Evolutionary conservation across 2,113 vertebrate genomes (phyloP).

Genomic region (Tinamus guttatus): DNA sequence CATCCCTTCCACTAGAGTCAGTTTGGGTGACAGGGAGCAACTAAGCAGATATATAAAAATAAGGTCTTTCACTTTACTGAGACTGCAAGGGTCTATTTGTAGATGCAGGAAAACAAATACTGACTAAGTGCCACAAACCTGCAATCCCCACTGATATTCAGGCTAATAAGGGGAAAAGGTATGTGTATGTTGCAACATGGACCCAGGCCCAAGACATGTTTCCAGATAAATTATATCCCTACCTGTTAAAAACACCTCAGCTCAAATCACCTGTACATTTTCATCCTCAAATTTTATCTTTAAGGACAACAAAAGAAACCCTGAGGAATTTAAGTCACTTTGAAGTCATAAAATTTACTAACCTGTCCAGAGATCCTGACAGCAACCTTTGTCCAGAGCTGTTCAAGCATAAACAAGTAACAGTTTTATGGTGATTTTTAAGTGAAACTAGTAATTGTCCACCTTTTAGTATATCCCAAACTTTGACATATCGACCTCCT

Average conservation of each 20-base stretch:
- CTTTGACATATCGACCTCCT: conserved; percentile 95
- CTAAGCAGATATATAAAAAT: not conserved
- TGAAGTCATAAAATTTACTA: conserved; percentile 14
- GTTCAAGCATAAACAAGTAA: conserved; percentile 91
- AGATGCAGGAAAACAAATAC: not conserved
- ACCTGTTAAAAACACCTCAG: not conserved
- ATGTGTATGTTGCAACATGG: accelerated
- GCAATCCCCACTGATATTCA: not conserved
- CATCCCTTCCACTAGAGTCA: not conserved
- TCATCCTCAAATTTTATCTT: not conserved
- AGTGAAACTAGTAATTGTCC: conserved; percentile 93
- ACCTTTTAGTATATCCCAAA: conserved; percentile 96
- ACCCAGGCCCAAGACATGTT: accelerated
- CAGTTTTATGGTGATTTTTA: conserved; percentile 98
- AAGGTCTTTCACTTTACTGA: not conserved
- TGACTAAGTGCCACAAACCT: not conserved
- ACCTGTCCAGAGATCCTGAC: conserved; percentile 96
- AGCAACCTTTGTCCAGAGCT: conserved; percentile 91
- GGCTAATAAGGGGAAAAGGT: not conserved
- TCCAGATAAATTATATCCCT: not conserved
- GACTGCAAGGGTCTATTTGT: not conserved
- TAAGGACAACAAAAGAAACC: not conserved
- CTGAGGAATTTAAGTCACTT: not conserved
- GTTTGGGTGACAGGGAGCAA: not conserved
- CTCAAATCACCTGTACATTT: not conserved